Evolutionary conservation across 2,888 invertebrate species (phyloP), one percentile per base, ranked within the genome.

Genomic region (Cybosia mesomella): DNA sequence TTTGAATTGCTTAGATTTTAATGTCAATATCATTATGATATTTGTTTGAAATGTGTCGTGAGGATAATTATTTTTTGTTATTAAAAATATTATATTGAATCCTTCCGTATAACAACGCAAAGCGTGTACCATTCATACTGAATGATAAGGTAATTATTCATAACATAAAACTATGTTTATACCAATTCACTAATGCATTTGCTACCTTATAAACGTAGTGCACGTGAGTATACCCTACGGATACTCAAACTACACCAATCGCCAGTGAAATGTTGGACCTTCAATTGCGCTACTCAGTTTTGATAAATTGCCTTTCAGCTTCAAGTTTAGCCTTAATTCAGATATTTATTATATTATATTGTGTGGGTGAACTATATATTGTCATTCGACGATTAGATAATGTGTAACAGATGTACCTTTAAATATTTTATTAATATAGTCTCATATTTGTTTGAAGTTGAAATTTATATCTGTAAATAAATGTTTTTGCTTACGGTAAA

Each of bases 381-480:
- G 80, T 85, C 80, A 80, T 84, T 87, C 86, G 85, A 85, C 86
- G 83, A 88, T 81, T 86, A 85, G 75, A 79, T 82, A 83, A 81
- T 85, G 83, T 85, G 85, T 83, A 87, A 88, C 84, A 85, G 82
- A 88, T 83, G 86, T 89, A 91, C 85, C 85, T 90, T 87, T 84
- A 79, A 84, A 84, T 84, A 85, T 86, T 86, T 83, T 85, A 87
- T 85, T 83, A 83, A 80, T 74, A 72, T 80, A 83, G 79, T 81
- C 83, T 82, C 84, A 77, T 85, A 84, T 82, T 85, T 85, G 82
- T 81, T 86, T 86, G 74, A 83, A 84, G 78, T 82, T 82, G 76
- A 81, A 81, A 81, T 83, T 82, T 83, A 84, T 84, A 79, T 79
- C 77, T 91, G 91, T 91, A 92, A 89, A 91, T 91, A 91, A 84